Base-by-base conservation (phyloP, 2,113 vertebrate species). In the Chinchilla lanigera region DNA sequence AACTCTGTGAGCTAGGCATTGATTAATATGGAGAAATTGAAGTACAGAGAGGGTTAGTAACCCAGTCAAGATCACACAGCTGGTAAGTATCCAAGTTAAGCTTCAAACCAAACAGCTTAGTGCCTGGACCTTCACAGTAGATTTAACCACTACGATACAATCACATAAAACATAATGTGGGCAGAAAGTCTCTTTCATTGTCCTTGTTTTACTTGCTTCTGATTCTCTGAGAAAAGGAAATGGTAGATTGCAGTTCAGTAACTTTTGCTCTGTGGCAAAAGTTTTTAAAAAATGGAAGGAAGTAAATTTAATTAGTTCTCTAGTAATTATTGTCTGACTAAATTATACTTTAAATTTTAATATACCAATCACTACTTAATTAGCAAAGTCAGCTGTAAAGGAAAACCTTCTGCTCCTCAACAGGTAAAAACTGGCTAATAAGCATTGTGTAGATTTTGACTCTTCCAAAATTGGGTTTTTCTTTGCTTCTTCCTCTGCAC, bases 271-370 rank as follows among this genome's bases (percentile, higher is more conserved):
- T 33, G 47, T 86, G 41, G 22, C 16, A 16, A 82, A 95, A 95
- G 52, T 82, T 71, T 13, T 14, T 24, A 38, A 78, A 96, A 95
- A 96, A 84, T 47, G 81, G 1, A 44, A 26, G 73, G 95, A 96
- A 93, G 78, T 71, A 67, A 85, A 96, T 94, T 96, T 97, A 97
- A 95, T 94, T 96, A 96, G 89, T 89, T 93, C 60, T 35, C 22
- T 94, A 82, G 78, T 94, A 96, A 91, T 97, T 96, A 93, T 91
- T 95, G 60, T 83, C 96, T 96, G 89, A 84, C 93, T 86, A 83
- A 94, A 96, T 97, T 97, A 91, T 91, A 91, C 78, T 93, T 97
- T 97, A 97, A 98, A 94, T 75, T 97, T 85, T 97, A 94, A 98
- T 97, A 90, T 86, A 89, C 86, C 83, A 86, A 20, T 96, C 89